Base-by-base conservation (phyloP, 2,113 vertebrate genomes). In the Lynx canadensis region DNA sequence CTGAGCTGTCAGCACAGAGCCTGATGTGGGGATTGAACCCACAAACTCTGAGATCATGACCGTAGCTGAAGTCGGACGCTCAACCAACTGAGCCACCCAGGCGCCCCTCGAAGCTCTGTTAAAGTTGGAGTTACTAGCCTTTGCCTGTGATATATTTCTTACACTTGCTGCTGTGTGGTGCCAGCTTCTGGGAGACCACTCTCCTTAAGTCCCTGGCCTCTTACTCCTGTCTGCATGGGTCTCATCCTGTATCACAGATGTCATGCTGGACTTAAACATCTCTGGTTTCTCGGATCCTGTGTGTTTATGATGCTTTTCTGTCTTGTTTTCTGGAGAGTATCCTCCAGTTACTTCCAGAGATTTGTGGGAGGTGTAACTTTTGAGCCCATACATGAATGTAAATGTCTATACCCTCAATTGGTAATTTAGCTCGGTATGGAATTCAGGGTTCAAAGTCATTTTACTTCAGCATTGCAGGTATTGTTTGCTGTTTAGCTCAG, bases 391-490 rank as follows among this genome's bases (percentile, higher is more conserved):
- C 13, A 11, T 63, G 55, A 80, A 19, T 85, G 65, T 65, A 80
- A 91, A 78, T 83, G 74, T 86, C 18, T 66, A 0, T 81, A 33
- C 33, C 11, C 7, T 83, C 41, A 73, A 5, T 41, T 95, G 36
- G 4, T 79, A 89, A 23, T 91, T 84, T 90, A 48, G 12, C 31
- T 82, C 50, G 50, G 36, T 86, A 14, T 50, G 41, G 38, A 87
- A 48, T 73, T 89, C 36, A 21, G 87, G 29, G 6, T 93, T 95
- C 19, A 63, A 3, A 96, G 45, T 87, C 36, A 38, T 78, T 96
- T 91, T 93, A 5, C 52, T 55, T 95, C 36, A 27, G 3, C 23
- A 88, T 79, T 83, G 79, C 87, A 91, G 48, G 5, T 21, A 63
- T 31, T n/a, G 36, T 6, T 65, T 66, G 68, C 4, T 50, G 66